These are phyloP conservation scores for Pseudomyrmex concolor DNA, from an alignment of 1,140 invertebrate species.

Conservation along the genomic window DNA sequence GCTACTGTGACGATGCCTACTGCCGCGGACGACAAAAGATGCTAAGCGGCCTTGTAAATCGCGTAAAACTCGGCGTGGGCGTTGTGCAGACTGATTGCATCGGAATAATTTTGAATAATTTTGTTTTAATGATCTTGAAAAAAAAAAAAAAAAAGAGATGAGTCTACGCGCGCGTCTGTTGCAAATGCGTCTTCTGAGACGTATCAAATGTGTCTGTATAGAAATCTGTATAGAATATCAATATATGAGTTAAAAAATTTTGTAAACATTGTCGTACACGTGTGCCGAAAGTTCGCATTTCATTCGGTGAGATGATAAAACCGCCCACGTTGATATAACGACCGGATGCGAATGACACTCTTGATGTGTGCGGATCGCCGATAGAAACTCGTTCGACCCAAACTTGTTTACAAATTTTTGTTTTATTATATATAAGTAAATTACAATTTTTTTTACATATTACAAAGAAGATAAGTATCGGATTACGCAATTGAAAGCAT, in stretches of 20 bases:
- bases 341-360: not conserved
- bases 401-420: not conserved
- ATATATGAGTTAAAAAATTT: too few relatives aligned
- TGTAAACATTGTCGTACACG: not conserved
- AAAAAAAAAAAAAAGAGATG: too few relatives aligned
- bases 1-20: not conserved
- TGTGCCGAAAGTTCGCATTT: not conserved
- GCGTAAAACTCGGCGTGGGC: not conserved
- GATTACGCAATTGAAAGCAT: not conserved
- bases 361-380: not conserved
- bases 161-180: too few relatives aligned
- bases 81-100: not conserved
- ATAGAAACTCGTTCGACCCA: not conserved
- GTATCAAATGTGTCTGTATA: not conserved
- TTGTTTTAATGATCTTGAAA: not conserved
- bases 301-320: not conserved
- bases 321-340: not conserved
- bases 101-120: slow-evolving; percentile 2
- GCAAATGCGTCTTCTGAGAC: too few relatives aligned
- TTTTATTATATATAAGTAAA: not conserved
- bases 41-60: not conserved
- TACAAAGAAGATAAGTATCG: too few relatives aligned
- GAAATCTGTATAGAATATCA: too few relatives aligned
- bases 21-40: not conserved
- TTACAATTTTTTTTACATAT: too few relatives aligned